Base-by-base conservation (phyloP, 2,113 vertebrate species). In the Coptodon rendalli region DNA sequence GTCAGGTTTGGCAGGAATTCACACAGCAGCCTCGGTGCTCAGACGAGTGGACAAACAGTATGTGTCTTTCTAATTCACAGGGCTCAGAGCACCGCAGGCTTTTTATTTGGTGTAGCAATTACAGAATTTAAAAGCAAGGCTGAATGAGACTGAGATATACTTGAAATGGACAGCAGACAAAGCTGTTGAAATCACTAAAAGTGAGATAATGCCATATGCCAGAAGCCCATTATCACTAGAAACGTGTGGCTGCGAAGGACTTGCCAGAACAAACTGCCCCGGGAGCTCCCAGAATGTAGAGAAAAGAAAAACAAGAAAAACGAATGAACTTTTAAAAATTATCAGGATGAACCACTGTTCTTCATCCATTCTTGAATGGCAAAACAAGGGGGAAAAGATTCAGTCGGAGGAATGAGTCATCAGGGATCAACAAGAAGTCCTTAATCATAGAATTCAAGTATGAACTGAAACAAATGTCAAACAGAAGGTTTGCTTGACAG, bases 401-500 rank as follows among this genome's bases (percentile, higher is more conserved):
- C 45, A 82, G 13, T 87, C 14, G 5, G 56, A 63, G 9, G 16
- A 29, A 81, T 91, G 91, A 90, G 52, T 90, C 87, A 90, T 73
- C 78, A 10, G 56, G 3, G 2, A 73, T 89, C 80, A 85, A 16
- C 19, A 81, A 22, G 17, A 82, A 68, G 34, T 34, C 53, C 48
- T 81, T 85, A 68, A 71, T 91, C 36, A 78, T 80, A 29, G 36
- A 86, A 85, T 76, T 59, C 22, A 40, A 57, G 71, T 52, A 17
- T 80, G 82, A 83, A 78, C 48, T 76, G 68, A 91, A 89, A 87
- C 38, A 90, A 88, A 73, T 61, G 84, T 87, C 86, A 89, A 71
- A 43, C 31, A 36, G 59, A 80, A 89, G 22, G 78, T 89, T 84
- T 61, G 61, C 80, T 81, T 86, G 82, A 91, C 86, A 86, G 82